Evolutionary conservation across 2,888 invertebrate species (phyloP), one percentile per base, ranked within the genome.

Genomic region (Campopleginae sp.): DNA sequence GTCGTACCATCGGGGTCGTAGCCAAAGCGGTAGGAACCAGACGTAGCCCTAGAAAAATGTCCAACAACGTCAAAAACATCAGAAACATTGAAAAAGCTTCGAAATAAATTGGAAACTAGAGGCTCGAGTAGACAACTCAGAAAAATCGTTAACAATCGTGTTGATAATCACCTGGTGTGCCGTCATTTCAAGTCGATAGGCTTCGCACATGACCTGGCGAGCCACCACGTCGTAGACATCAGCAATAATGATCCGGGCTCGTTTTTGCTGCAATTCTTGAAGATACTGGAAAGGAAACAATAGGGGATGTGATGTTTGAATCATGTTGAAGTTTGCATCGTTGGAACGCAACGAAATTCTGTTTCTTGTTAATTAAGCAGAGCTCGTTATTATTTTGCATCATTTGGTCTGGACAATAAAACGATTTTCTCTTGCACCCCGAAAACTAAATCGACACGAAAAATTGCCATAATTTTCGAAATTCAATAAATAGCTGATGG

Each of bases 21-120:
- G 94, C 96, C 97, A 96, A 48, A 95, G 95, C 0, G 98, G 98
- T 80, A 98, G 94, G 91, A 98, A 97, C 98, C 98, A 98, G 2
- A 97, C 97, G 93, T 97, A 97, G 54, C 97, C 97, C 88, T 96
- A 94, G 17, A 3, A 63, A 44, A 33, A 76, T 70, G n/a, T 42
- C 61, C 61, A 70, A 51, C 33, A 33, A 33, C n/a, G 5, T 33
- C 17, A 0, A 51, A 51, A 33, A 71, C 66, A 42, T 66, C 42
- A 6, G 5, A 10, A 19, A 12, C 19, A 70, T 33, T 8, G 10
- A n/a, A 48, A n/a, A n/a, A n/a, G n/a, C n/a, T n/a, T n/a, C n/a
- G 38, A 38, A 38, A 38, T 38, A 2, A 38, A 0, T 38, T 38
- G 3, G 38, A 38, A 38, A 38, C 19, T 8, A 19, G 8, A 51